These are phyloP conservation scores for Leptatherina wallacei DNA, from an alignment of 2,797 vertebrate genomes.

Conservation along the genomic window DNA sequence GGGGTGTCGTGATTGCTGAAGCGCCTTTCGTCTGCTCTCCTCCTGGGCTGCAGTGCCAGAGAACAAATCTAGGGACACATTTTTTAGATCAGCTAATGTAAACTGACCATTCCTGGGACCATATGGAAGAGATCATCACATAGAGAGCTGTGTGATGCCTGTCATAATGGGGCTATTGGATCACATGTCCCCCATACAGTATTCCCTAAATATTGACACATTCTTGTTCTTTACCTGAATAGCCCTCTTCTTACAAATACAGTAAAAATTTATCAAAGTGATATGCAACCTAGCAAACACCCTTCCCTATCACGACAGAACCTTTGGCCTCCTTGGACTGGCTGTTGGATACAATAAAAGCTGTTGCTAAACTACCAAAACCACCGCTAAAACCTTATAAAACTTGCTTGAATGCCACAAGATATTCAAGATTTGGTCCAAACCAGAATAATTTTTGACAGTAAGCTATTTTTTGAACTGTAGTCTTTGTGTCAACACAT, in stretches of 20 bases:
- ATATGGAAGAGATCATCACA: slow-evolving; percentile 81
- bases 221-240: slow-evolving; percentile 43
- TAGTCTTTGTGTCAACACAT: not conserved
- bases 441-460: not conserved
- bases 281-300: slow-evolving; percentile 54
- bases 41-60: slow-evolving; percentile 45
- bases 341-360: slow-evolving; percentile 19
- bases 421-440: slow-evolving; percentile 3
- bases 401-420: not conserved
- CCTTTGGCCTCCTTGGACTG: slow-evolving; percentile 31
- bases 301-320: slow-evolving; percentile 30
- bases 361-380: slow-evolving; percentile 27
- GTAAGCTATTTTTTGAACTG: not conserved
- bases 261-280: slow-evolving; percentile 70
- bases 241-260: slow-evolving; percentile 51
- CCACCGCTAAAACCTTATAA: slow-evolving; percentile 17
- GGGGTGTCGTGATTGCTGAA: slow-evolving; percentile 63
- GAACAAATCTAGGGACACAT: slow-evolving; percentile 67
- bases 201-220: slow-evolving; percentile 44
- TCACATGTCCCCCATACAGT: slow-evolving; percentile 45
- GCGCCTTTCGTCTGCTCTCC: slow-evolving; percentile 55
- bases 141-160: slow-evolving; percentile 65
- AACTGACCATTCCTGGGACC: slow-evolving; percentile 74
- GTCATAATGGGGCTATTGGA: slow-evolving; percentile 61
- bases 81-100: slow-evolving; percentile 72